phyloP scores from a whole-genome alignment of 2,113 vertebrate species.

The Oreochromis aureus region DNA sequence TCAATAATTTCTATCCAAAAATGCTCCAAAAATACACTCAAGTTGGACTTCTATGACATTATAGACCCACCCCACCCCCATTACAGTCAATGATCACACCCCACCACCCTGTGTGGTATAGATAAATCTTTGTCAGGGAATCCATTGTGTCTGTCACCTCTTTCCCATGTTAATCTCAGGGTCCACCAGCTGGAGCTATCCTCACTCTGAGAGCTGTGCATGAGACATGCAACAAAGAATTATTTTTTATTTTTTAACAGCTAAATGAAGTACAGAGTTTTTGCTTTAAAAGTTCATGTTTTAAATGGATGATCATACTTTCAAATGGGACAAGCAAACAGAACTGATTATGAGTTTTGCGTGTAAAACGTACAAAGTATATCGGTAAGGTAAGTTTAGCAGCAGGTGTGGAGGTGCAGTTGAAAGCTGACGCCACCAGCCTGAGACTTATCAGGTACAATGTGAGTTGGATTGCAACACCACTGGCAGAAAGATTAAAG shows the following conservation, averaged over 20 bases:
- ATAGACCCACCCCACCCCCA: background rate
- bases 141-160: background rate
- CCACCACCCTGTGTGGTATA: background rate
- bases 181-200: background rate
- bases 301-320: background rate
- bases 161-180: background rate
- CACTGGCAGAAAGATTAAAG: background rate
- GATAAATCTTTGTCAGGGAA: constrained; percentile 1
- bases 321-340: background rate
- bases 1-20: constrained; percentile 27
- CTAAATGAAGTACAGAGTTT: background rate
- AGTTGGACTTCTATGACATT: background rate
- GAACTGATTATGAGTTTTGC: background rate
- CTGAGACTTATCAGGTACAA: constrained; percentile 12
- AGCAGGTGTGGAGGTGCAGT: background rate
- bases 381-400: background rate
- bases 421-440: background rate
- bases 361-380: background rate
- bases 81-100: background rate
- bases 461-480: constrained; percentile 39
- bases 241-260: background rate
- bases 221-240: background rate
- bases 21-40: constrained; percentile 26
- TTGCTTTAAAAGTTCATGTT: background rate
- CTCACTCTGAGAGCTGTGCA: background rate